Evolutionary conservation across 2,888 invertebrate species (phyloP), one percentile per base, ranked within the genome.

Genomic region (Sympetrum striolatum): DNA sequence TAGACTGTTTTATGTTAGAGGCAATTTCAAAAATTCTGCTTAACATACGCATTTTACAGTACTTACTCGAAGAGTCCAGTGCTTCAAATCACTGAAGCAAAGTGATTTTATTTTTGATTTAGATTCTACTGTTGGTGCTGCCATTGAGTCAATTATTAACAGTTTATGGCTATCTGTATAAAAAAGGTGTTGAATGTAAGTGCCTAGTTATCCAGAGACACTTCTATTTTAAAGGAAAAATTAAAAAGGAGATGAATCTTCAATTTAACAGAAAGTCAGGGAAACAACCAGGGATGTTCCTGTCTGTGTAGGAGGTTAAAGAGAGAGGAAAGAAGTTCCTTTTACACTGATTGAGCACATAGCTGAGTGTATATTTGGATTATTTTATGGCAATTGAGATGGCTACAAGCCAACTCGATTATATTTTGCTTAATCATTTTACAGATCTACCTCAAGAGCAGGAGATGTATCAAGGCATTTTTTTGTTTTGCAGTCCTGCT

Each of bases 361-460:
- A 86, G 86, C 60, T 39, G 86, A 60, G 86, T 86, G 86, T n/a
- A 64, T 35, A 60, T 86, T 86, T 64, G 60, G 64, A 86, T 64
- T 86, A 31, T 82, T 82, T 60, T 35, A 86, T 86, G 86, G 39
- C 86, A 64, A 86, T 86, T 86, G 64, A 86, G 64, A 60, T 58
- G 86, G 86, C 60, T 86, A 14, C 60, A 86, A 86, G 86, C 86
- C 86, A 22, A 86, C 35, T 58, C 64, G n/a, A 86, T 86, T 86
- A 86, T 86, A 86, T 86, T 86, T 86, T 86, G 86, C 86, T 86
- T 86, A 86, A 86, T 60, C 86, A 64, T 86, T 64, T 86, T 86
- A 86, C 60, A 25, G 60, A 86, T 86, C 86, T 86, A 86, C 86
- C 86, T 86, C 86, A 86, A 60, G 64, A 64, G 86, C 86, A 86